Evolutionary conservation across 2,113 vertebrate genomes (phyloP), one percentile per base, ranked within the genome.

Genomic region (Dipodomys ordii): DNA sequence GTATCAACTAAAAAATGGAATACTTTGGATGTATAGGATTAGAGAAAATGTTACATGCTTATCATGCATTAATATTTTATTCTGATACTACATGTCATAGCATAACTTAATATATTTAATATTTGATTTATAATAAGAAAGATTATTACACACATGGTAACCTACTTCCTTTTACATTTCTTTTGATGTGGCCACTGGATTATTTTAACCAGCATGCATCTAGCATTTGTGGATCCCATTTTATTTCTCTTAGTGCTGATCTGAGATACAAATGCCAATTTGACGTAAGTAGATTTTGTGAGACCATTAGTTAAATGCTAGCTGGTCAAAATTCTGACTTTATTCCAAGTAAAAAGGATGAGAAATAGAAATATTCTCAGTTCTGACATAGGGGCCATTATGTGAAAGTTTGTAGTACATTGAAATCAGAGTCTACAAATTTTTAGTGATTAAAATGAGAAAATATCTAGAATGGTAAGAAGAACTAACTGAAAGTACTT

Each of bases 391-490:
- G 46, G 15, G 39, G 27, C 27, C 7, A n/a, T 64, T 32, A 30
- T 0, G 35, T 28, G 65, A 78, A 39, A 84, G 7, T 28, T 88
- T 74, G 62, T 3, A 53, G 35, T 74, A 80, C 62, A 3, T 11
- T 72, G 60, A 64, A 90, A 84, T 25, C 35, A 23, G 23, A 77
- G 64, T 32, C 13, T 23, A 78, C 22, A 85, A 74, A 4, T 88
- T 6, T 82, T 81, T 6, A 93, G 64, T 39, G 60, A 25, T 73
- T 62, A 92, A 88, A 94, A 78, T 72, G 57, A 95, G 65, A 3
- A 12, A 60, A 79, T 27, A 73, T 7, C 9, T 49, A 27, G 28
- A 57, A 4, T 57, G 15, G 82, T 22, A 79, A 90, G 49, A 68
- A n/a, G 84, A 46, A 79, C 30, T n/a, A 86, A 86, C 0, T 68